Base-by-base conservation (phyloP, 2,888 invertebrate species). In the Thymelicus acteon region DNA sequence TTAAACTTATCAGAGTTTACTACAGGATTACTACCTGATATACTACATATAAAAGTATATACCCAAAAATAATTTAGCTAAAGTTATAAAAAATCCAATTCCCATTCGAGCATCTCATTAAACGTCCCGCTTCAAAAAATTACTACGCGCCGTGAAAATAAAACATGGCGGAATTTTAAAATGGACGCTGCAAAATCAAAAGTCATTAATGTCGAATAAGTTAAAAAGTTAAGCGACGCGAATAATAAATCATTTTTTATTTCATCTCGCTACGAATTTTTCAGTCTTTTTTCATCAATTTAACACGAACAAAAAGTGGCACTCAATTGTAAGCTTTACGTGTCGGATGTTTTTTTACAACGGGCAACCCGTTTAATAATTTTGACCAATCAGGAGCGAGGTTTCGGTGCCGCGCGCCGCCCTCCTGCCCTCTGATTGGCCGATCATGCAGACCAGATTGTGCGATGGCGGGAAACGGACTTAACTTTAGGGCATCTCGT, bases 201-300 rank as follows among this genome's bases (percentile, higher is more conserved):
- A 92, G 88, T 91, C 90, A 92, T 93, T 92, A 93, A 87, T 81
- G 89, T 93, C 88, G 89, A 91, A 92, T 93, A 92, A 91, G 91
- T 93, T 93, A 90, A 91, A 92, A 92, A 91, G 90, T 91, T 90
- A 88, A 87, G 84, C 85, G 87, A 84, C 85, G 82, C 81, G 79
- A 82, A 86, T 91, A 89, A 92, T 93, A 93, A 93, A 93, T 93
- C 93, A 93, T 92, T 91, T 90, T 91, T 89, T 90, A 90, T 91
- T 90, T 88, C 90, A 90, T 90, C 88, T 89, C 89, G 80, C 84
- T 85, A 87, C 85, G 87, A 89, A 90, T 89, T 90, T 91, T 89
- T 89, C 88, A 85, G 88, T 89, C 89, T 88, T 91, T 92, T 92
- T 93, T 93, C 93, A 91, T 92, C 91, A 92, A 91, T 92, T 92